A percentile compares a stretch with the other conserved stretches of the same genome.
Evolutionary conservation across 2,888 invertebrate species (phyloP).

Genomic region (Ormyrus nitidulus): DNA sequence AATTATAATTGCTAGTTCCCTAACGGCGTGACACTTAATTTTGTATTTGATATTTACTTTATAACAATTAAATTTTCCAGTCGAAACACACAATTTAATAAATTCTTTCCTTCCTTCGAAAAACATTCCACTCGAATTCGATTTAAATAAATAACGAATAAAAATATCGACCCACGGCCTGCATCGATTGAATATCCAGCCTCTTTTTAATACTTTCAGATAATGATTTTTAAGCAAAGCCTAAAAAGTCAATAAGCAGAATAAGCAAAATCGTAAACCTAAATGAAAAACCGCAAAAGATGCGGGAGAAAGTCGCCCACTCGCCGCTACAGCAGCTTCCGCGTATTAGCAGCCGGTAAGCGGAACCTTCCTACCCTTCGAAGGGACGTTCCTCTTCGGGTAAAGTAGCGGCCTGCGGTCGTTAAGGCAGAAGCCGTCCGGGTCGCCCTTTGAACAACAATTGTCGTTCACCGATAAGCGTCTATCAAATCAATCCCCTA

Average conservation of each 20-base stretch:
- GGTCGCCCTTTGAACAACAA: neutral
- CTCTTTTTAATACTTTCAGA: too few relatives aligned
- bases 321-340: neutral
- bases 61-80: too few relatives aligned
- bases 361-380: neutral
- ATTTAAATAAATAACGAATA: too few relatives aligned
- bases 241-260: neutral
- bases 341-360: conserved; percentile 44
- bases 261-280: neutral
- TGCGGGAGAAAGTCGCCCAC: neutral
- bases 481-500: conserved; percentile 32
- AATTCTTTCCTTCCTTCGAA: too few relatives aligned
- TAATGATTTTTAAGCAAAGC: too few relatives aligned
- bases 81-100: too few relatives aligned
- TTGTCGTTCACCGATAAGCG: conserved; percentile 17
- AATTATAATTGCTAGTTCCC: too few relatives aligned
- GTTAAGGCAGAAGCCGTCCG: conserved; percentile 40
- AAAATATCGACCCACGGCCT: too few relatives aligned
- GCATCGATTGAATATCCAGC: too few relatives aligned
- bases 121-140: too few relatives aligned
- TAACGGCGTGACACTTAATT: too few relatives aligned
- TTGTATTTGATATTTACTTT: too few relatives aligned
- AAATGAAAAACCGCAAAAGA: neutral
- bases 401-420: conserved; percentile 47
- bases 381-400: neutral